Conservation (phyloP, 2,113 vertebrate species). For the Sinocyclocheilus grahami region DNA sequence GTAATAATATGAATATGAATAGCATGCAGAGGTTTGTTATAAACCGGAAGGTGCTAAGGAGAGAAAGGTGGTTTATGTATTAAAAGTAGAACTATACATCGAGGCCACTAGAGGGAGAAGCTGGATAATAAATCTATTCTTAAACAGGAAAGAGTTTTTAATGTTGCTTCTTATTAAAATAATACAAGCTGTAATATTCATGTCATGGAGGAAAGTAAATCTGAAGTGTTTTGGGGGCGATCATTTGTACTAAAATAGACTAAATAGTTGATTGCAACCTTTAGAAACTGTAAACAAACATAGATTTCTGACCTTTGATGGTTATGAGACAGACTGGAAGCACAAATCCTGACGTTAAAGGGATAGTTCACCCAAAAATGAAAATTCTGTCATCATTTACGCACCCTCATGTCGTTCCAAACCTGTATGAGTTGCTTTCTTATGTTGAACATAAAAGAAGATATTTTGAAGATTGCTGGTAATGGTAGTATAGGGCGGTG, state of each 20-base stretch:
- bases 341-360: background rate
- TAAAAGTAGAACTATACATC: background rate
- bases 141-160: background rate
- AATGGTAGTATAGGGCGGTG: too few relatives aligned
- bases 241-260: background rate
- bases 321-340: background rate
- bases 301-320: background rate
- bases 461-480: too few relatives aligned
- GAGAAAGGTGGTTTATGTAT: background rate
- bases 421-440: too few relatives aligned
- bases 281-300: background rate
- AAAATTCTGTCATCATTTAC: too few relatives aligned
- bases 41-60: background rate
- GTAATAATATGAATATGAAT: background rate
- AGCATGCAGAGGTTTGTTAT: background rate
- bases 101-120: slow-evolving; percentile 26
- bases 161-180: background rate
- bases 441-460: too few relatives aligned
- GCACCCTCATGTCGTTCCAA: too few relatives aligned
- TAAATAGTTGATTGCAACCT: background rate
- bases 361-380: too few relatives aligned
- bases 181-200: background rate
- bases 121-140: background rate
- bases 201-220: background rate
- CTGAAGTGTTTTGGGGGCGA: background rate